Percentiles rank a stretch among this genome's conserved stretches.
Evolutionary conservation across 2,888 invertebrate species (phyloP).

Genomic region (Nematopogon swammerdamellus): DNA sequence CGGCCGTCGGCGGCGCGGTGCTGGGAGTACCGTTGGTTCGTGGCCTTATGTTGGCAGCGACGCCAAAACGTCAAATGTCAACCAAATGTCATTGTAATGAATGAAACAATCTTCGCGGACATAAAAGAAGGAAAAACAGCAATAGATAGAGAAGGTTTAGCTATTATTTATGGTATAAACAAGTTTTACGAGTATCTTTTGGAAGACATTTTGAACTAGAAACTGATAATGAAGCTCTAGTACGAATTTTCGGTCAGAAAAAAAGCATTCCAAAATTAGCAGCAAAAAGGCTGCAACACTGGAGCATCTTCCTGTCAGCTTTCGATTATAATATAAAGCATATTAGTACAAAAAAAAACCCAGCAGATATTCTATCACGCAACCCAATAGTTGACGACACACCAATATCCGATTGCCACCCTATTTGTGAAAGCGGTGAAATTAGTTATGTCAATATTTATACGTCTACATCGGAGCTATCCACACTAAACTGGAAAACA

Average conservation of each 20-base stretch:
- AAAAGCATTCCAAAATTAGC: slow-evolving; percentile 2
- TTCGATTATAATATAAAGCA: slow-evolving; percentile 1
- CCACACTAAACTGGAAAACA: neutral
- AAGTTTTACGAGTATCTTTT: slow-evolving; percentile 15
- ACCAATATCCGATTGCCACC: neutral
- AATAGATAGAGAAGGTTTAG: slow-evolving; percentile 14
- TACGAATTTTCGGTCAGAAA: slow-evolving; percentile 1
- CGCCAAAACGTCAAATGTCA: too few species aligned
- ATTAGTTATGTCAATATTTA: neutral
- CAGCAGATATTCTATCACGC: slow-evolving; percentile 1
- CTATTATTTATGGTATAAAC: slow-evolving; percentile 14
- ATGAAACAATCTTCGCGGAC: too few species aligned
- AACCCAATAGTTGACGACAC: neutral
- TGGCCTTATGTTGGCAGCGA: too few species aligned
- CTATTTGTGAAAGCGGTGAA: neutral
- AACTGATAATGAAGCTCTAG: slow-evolving; percentile 15
- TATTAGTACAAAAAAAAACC: slow-evolving; percentile 1
- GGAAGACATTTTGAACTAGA: slow-evolving; percentile 14
- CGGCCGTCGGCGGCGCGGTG: too few species aligned
- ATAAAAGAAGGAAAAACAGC: too few species aligned
- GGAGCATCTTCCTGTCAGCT: slow-evolving; percentile 1
- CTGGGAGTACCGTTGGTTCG: too few species aligned
- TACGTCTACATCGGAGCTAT: neutral
- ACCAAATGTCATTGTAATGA: too few species aligned
- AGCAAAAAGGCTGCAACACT: slow-evolving; percentile 1